Evolutionary conservation across 2,888 invertebrate species (phyloP), one percentile per base, ranked within the genome.

Genomic region (Drymonia ruficornis): DNA sequence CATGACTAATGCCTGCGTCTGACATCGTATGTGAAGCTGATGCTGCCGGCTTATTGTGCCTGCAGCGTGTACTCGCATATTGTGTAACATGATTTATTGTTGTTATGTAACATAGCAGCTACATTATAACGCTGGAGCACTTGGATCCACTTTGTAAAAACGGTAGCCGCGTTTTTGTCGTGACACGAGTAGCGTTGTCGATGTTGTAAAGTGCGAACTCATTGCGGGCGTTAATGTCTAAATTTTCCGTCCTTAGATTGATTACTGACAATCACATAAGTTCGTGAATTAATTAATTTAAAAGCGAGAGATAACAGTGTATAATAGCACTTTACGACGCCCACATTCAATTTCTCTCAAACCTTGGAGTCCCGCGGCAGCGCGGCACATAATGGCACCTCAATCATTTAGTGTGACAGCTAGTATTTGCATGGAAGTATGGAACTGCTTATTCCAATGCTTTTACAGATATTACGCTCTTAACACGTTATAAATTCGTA

Each of bases 1-100:
- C 59, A 53, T 75, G 74, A 78, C 67, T 82, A 78, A 79, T 73
- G 63, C 67, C 55, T 67, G 61, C 61, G 68, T 60, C 66, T 70
- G 67, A 60, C 65, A 61, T 56, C 57, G 62, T 57, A 60, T 54
- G 55, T 54, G 53, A 58, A 60, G 53, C 53, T 54, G 54, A 58
- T 58, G 47, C 52, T 65, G 48, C 44, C 48, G 56, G 56, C 55
- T 60, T 53, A 61, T 59, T 59, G 61, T 61, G 56, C 58, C 42
- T 57, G 53, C 48, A 59, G 28, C 55, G 56, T 52, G 53, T 44
- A 56, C 49, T 51, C 50, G 43, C 56, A 59, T 58, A 69, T 69
- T 63, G 63, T 64, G 50, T 63, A 56, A 57, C 55, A 59, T 61
- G 64, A 69, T 70, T 66, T 62, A 65, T 71, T 55, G 51, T 60